Base-by-base conservation (phyloP, 92 coral and sea anemone genomes). In the Parazoanthus swiftii region DNA sequence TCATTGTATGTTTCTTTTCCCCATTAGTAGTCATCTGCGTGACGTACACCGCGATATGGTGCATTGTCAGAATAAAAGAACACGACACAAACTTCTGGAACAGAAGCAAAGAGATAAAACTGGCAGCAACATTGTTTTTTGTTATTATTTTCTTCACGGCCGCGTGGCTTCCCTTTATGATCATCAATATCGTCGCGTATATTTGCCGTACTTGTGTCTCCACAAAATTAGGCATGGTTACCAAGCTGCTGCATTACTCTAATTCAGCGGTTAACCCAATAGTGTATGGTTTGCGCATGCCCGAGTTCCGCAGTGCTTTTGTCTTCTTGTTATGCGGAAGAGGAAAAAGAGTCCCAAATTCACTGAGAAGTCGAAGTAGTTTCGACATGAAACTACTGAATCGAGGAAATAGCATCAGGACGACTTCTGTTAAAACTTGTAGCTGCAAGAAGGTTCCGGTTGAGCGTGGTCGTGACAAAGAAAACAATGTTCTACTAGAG, bases 141-240 rank as follows among this genome's bases (percentile, higher is more conserved):
- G 88, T 92, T 7, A 90, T 86, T 39, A 73, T 92, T 1, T 81
- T 90, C 46, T 92, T 92, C 88, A 71, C 79, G 16, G 88, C 35
- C 21, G 95, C 95, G 1, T 92, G 95, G 95, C 82, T 88, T 8
- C 95, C 95, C 13, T 92, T 92, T 77, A 92, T 92, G 93, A 88
- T 88, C 74, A 85, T 92, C 63, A 92, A 92, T 74, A 88, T 85
- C 37, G 59, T 92, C 29, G 78, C 83, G 25, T 90, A 86, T 82
- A 38, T 88, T 39, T 90, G 93, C 74, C 68, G 21, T 25, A 81
- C 70, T 8, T 90, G 91, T 51, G 76, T 90, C 36, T 85, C 88
- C 87, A 67, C 89, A 58, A 88, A 80, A 20, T 59, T 81, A 8
- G 89, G 87, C 37, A 88, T 91, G 88, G 63, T 88, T 33, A 43